Base-by-base conservation (phyloP, 2,113 vertebrate genomes). In the Apus apus region DNA sequence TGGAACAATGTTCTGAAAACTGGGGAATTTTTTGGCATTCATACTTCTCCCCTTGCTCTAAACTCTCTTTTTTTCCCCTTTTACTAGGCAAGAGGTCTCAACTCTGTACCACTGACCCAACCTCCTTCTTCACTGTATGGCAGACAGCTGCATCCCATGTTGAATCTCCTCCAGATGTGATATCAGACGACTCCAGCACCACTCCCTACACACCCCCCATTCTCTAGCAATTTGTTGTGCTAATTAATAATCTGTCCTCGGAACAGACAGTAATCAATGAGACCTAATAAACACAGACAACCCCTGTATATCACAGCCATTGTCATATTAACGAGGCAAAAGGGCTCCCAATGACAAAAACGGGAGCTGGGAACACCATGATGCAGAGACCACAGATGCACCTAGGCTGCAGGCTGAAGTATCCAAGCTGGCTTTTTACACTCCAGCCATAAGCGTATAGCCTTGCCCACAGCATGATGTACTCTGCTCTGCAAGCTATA, bases 201-300 rank as follows among this genome's bases (percentile, higher is more conserved):
- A 56, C 75, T 73, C 78, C 56, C 54, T 23, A 73, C 27, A 67
- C n/a, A 93, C 67, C 9, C 12, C 5, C 73, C 17, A 32, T 48
- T 78, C 68, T 60, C 61, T 15, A 65, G 45, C 48, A 74, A 88
- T 88, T 85, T 91, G 83, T 85, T 93, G n/a, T 62, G 40, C 43
- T 93, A 94, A 93, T 93, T 90, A 90, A 80, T 67, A 67, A 88
- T 67, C 64, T 71, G 72, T 78, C 80, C 74, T 93, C 34, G 4
- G 72, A 64, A 80, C 22, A 85, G 87, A 58, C 23, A 90, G 34
- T 53, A 87, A 95, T 95, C 91, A 90, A 68, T 84, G 56, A 77
- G 32, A 80, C 13, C 11, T 36, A 90, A 84, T 56, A 92, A 80
- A 94, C 48, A 81, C 17, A 71, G 26, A 84, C 57, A 87, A 90